Conservation (phyloP, 2,797 vertebrate genomes). For the Danionella dracula region DNA sequence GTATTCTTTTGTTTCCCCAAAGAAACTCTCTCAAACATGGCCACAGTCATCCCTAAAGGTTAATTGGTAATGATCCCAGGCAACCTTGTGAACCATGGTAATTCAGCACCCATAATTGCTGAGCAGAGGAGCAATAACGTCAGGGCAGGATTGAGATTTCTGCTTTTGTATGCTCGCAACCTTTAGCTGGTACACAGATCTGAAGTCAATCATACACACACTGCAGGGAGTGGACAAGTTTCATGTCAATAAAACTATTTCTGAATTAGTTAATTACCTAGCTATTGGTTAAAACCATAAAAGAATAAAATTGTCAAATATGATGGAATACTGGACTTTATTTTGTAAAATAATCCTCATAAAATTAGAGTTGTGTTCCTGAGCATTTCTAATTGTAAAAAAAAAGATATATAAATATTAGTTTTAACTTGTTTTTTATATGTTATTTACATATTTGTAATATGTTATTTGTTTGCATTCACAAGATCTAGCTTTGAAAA, state of each 20-base stretch:
- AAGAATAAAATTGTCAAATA: too few species aligned
- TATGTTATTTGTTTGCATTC: too few species aligned
- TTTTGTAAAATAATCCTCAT: too few species aligned
- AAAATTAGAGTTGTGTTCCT: too few species aligned
- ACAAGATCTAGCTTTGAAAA: too few species aligned
- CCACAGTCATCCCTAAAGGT: constrained; percentile 54
- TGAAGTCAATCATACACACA: background rate
- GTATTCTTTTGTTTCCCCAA: constrained; percentile 30
- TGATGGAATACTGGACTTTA: background rate
- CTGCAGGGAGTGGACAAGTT: background rate
- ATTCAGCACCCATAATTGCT: constrained; percentile 36
- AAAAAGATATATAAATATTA: too few species aligned
- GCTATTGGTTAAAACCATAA: background rate
- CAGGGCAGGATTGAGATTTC: constrained; percentile 3
- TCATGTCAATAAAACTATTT: background rate
- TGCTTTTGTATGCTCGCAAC: background rate
- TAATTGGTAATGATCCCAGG: constrained; percentile 54
- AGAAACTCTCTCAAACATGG: constrained; percentile 35
- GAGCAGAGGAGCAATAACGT: constrained; percentile 5
- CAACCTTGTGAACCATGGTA: constrained; percentile 26
- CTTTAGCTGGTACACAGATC: constrained; percentile 12
- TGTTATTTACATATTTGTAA: too few species aligned
- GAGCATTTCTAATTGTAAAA: too few species aligned
- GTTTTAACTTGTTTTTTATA: too few species aligned
- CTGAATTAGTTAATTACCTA: constrained; percentile 2